These are phyloP conservation scores for Littorina saxatilis DNA, from an alignment of 1,140 invertebrate species.

Conservation along the genomic window DNA sequence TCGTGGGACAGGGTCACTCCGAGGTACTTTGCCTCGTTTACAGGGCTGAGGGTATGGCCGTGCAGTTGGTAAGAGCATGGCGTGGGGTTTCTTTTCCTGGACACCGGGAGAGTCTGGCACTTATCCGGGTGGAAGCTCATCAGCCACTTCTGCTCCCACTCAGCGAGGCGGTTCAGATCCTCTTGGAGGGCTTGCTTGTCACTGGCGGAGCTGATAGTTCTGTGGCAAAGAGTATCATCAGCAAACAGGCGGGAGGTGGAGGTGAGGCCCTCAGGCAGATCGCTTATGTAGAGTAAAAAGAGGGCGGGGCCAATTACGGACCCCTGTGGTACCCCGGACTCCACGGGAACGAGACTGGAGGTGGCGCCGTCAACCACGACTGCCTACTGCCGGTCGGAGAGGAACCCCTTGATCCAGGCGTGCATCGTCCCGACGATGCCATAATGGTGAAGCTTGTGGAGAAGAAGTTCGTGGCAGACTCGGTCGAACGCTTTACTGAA, in stretches of 20 bases:
- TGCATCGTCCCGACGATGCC: conserved; percentile 38
- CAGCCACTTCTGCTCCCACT: no score
- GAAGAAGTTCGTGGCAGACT: conserved; percentile 43
- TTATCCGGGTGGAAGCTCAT: no score
- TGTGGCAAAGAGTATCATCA: conserved; percentile 8
- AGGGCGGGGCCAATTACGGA: conserved; percentile 44
- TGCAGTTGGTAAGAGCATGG: no score
- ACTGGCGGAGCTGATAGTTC: no score
- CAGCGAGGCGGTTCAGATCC: no score
- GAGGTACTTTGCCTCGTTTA: no score
- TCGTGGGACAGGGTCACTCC: no score
- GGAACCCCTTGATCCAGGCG: conserved; percentile 45
- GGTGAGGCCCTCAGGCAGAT: conserved; percentile 9
- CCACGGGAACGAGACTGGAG: conserved; percentile 35
- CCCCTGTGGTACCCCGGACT: conserved; percentile 24
- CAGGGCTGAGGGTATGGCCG: no score
- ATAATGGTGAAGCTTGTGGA: conserved; percentile 42
- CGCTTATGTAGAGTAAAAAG: conserved; percentile 36
- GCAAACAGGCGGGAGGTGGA: conserved; percentile 18
- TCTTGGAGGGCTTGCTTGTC: no score
- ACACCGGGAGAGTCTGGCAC: no score
- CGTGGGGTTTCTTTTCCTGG: no score
- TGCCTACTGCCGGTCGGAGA: conserved; percentile 29
- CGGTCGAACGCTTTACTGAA: conserved; percentile 53
- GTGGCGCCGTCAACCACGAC: conserved; percentile 44